Conservation (phyloP, 2,113 vertebrate genomes). For the Machaerirhynchus nigripectus region DNA sequence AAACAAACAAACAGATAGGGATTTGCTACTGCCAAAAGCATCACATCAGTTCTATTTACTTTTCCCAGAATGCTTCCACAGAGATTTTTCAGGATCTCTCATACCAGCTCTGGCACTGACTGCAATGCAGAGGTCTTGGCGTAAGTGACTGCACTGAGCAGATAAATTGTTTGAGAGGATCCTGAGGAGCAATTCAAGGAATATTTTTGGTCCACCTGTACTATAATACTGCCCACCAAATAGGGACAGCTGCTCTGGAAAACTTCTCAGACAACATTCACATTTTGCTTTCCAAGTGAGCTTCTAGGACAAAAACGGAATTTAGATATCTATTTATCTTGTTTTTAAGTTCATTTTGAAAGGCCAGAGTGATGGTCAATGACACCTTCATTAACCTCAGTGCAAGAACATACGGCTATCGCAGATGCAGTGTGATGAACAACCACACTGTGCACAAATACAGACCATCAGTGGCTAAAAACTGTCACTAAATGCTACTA, state of each 20-base stretch:
- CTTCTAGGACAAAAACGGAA: background rate
- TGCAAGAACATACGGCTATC: background rate
- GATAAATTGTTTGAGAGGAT: background rate
- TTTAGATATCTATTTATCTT: background rate
- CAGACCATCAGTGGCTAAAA: background rate
- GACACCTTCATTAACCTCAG: background rate
- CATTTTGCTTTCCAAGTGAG: background rate
- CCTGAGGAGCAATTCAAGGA: background rate
- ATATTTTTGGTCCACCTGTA: background rate
- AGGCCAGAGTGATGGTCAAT: background rate
- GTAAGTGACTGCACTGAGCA: background rate
- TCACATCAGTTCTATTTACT: background rate
- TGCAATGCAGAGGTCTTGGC: background rate
- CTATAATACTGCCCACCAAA: background rate
- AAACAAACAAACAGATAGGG: background rate
- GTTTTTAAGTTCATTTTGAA: background rate
- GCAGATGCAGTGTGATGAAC: background rate
- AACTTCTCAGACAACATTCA: background rate
- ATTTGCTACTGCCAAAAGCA: background rate
- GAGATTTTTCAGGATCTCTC: slow-evolving; percentile 3
- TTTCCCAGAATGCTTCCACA: background rate
- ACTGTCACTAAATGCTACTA: background rate
- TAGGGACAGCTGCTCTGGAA: background rate
- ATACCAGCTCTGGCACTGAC: background rate
- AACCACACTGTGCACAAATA: background rate